Evolutionary conservation across 2,113 vertebrate genomes (phyloP).

Genomic region (Phalacrocorax brasilianus): DNA sequence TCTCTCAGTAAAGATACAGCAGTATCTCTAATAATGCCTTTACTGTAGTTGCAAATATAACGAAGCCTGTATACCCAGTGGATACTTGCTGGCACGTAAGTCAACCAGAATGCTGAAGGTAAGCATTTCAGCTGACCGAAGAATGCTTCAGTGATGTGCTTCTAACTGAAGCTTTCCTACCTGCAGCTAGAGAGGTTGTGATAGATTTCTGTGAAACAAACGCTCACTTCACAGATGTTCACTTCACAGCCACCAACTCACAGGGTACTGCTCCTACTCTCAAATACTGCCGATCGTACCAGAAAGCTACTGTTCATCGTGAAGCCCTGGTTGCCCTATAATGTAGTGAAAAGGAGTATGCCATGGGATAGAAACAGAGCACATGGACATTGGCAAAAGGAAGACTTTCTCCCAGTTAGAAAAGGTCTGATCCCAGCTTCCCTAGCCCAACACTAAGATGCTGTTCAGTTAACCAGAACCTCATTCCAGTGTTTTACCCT

Average conservation of each 20-base stretch:
- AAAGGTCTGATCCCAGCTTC: background rate
- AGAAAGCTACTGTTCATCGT: accelerated
- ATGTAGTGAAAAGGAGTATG: background rate
- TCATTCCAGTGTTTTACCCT: background rate
- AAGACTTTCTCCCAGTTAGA: background rate
- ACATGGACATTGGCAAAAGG: background rate
- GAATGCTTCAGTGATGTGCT: background rate
- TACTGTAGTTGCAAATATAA: background rate
- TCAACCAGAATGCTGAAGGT: background rate
- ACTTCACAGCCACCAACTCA: accelerated
- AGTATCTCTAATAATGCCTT: background rate
- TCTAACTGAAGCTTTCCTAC: background rate
- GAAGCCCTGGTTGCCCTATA: background rate
- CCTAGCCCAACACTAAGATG: background rate
- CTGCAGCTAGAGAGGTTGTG: background rate
- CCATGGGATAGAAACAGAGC: background rate
- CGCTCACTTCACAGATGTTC: background rate
- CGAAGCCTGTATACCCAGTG: background rate
- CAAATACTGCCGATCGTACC: background rate
- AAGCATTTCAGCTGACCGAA: background rate
- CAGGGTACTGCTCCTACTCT: background rate
- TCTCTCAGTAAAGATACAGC: background rate
- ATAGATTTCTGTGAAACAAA: background rate
- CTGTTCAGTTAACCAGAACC: accelerated
- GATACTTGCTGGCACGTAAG: background rate